Base-by-base conservation (phyloP, 2,113 vertebrate genomes). In the Struthio camelus region DNA sequence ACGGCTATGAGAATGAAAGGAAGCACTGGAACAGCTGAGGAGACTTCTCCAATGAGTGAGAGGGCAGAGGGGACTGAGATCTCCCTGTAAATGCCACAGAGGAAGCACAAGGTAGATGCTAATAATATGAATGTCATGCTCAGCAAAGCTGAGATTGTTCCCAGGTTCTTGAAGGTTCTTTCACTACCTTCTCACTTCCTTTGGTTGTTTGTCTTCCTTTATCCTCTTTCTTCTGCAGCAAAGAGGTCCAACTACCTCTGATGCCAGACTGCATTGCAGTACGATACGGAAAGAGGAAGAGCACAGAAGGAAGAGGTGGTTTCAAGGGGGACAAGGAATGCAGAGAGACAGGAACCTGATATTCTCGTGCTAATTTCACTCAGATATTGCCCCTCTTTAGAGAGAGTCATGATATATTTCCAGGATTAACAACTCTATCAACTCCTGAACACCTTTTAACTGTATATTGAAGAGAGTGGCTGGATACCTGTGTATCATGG, bases 401-500 rank as follows among this genome's bases (percentile, higher is more conserved):
- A 28, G 59, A 79, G 42, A 10, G 7, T 15, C 75, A 8, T 42
- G 1, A 23, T 66, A 53, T 3, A 2, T 38, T 73, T 90, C 72
- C 61, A 46, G 24, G 30, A 65, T 58, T 77, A 69, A 64, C 50
- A 92, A 50, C 18, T 53, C 61, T 25, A 10, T n/a, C 23, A 73
- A 5, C 36, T 53, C 30, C 44, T 34, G 54, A 28, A 93, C 38
- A 53, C 11, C 5, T 73, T 85, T 81, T 59, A 75, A 65, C 44
- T 34, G 7, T 48, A 28, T 20, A 12, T n/a, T 73, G 34, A 62
- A 85, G 36, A 81, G 28, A 69, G 61, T 18, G 19, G 53, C 25
- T 40, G 9, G 42, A 62, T 94, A 97, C 94, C 95, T 97, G 71
- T 97, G 91, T 80, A 54, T 71, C 93, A 73, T 78, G 79, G 65